These are phyloP conservation scores for Suillia variegata DNA, from an alignment of 2,888 invertebrate genomes.

Conservation along the genomic window DNA sequence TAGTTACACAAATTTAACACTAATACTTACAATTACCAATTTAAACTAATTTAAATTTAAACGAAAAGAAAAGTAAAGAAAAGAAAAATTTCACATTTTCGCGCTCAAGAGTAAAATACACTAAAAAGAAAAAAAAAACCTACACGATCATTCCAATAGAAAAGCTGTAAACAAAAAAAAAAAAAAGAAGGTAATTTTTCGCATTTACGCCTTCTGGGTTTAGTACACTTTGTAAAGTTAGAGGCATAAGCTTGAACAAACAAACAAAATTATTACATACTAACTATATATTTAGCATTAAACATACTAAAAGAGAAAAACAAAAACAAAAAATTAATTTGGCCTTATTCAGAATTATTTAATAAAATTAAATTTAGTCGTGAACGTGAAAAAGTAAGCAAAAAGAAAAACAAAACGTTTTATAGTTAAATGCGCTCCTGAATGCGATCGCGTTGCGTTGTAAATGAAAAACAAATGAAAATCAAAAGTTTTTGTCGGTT, in stretches of 20 bases:
- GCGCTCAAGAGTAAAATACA: background rate
- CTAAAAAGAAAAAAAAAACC: conserved; percentile 32
- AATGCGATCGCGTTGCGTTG: conserved; percentile 35
- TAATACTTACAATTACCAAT: too few relatives aligned
- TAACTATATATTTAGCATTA: conserved; percentile 31
- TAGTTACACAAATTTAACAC: too few relatives aligned
- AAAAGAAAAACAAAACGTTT: conserved; percentile 24
- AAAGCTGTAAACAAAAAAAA: too few relatives aligned
- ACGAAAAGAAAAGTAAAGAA: too few relatives aligned
- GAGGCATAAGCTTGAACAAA: conserved; percentile 17
- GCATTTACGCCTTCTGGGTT: conserved; percentile 43
- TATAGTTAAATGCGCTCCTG: too few relatives aligned
- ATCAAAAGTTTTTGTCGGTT: too few relatives aligned
- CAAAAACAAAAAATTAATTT: conserved; percentile 45
- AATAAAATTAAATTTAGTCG: conserved; percentile 21
- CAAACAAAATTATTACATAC: too few relatives aligned
- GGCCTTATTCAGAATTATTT: conserved; percentile 52
- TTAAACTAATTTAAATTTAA: too few relatives aligned
- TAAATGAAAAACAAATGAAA: conserved; percentile 19
- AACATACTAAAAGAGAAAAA: too few relatives aligned
- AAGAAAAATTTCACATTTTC: background rate
- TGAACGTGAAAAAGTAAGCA: conserved; percentile 18
- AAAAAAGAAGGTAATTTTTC: conserved; percentile 32
- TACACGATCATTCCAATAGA: conserved; percentile 53
- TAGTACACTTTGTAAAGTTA: background rate